phyloP scores from a whole-genome alignment of 2,797 vertebrate species.

The Tokudaia tokunoshimensis region DNA sequence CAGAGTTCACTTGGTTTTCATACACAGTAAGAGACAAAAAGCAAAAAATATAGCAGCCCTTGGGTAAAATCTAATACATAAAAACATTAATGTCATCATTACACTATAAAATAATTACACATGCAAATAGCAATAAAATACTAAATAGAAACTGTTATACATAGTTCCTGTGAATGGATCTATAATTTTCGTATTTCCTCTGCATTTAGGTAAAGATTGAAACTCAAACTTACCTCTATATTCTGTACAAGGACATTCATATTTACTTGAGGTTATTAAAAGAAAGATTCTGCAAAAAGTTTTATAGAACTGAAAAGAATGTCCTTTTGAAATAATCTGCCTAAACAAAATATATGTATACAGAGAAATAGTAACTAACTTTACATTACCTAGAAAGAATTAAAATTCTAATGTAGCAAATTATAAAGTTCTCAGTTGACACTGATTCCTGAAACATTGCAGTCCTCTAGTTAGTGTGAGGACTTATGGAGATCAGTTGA shows the following conservation, averaged over 20 bases:
- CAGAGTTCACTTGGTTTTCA: constrained; percentile 27
- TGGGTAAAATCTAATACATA: background rate
- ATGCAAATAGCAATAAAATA: constrained; percentile 57
- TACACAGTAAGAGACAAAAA: constrained; percentile 33
- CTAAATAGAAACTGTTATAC: constrained; percentile 30
- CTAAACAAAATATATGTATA: background rate
- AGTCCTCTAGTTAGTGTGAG: background rate
- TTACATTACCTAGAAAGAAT: background rate
- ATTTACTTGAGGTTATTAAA: constrained; percentile 21
- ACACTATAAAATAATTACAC: constrained; percentile 43
- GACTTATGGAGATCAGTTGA: background rate
- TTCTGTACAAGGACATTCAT: background rate
- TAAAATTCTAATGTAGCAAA: background rate
- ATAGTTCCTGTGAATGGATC: constrained; percentile 36
- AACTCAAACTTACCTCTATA: constrained; percentile 31
- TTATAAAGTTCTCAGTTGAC: background rate
- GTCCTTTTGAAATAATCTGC: background rate
- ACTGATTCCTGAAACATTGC: background rate
- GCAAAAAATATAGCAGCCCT: background rate
- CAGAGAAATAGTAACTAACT: constrained; percentile 1
- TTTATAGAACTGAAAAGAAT: background rate
- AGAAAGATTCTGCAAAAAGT: background rate
- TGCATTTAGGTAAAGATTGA: constrained; percentile 49
- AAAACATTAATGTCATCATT: constrained; percentile 38
- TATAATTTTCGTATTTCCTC: constrained; percentile 37